Base-by-base conservation (phyloP, 1,140 invertebrate species). In the Drosophila bipectinata region DNA sequence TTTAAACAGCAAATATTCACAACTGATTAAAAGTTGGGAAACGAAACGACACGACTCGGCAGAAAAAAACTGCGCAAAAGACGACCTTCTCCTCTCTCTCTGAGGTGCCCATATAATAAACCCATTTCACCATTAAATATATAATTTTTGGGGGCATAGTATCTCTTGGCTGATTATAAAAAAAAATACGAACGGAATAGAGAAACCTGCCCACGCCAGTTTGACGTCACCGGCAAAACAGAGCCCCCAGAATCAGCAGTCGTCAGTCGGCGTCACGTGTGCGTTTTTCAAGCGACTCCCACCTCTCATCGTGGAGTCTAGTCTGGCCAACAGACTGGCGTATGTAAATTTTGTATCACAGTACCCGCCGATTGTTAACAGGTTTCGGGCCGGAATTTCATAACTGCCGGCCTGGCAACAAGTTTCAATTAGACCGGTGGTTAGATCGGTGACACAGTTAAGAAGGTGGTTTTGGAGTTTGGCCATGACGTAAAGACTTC, bases 371-470 rank as follows among this genome's bases (percentile, higher is more conserved):
- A 10, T 18, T 34, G 49, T 39, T 45, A 53, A 75, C 60, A 54
- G 24, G 71, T 67, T 76, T 67, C 24, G 54, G 51, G 44, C 1
- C 26, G 26, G 28, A 55, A 72, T 77, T 84, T 87, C 64, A 72
- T 78, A 82, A 85, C 45, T 52, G 8, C 53, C 59, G 67, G 72
- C 68, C 58, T 81, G 21, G 82, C 81, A 81, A 75, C 78, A 76
- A 72, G 77, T 72, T 76, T 53, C 49, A 53, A 73, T 57, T 74
- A 30, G 47, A 49, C 51, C 3, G 21, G 2, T 21, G 61, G 32
- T n/a, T 45, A 8, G 32, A 39, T 59, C 14, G 44, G 44, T 74
- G 56, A 76, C 73, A 76, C 55, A 76, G 30, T 76, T 76, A 55
- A 41, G 30, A 56, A 26, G 53, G 8, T 49, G 21, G 0, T 3